phyloP scores from a whole-genome alignment of 2,797 vertebrate genomes.

The Syngnathus rostellatus region DNA sequence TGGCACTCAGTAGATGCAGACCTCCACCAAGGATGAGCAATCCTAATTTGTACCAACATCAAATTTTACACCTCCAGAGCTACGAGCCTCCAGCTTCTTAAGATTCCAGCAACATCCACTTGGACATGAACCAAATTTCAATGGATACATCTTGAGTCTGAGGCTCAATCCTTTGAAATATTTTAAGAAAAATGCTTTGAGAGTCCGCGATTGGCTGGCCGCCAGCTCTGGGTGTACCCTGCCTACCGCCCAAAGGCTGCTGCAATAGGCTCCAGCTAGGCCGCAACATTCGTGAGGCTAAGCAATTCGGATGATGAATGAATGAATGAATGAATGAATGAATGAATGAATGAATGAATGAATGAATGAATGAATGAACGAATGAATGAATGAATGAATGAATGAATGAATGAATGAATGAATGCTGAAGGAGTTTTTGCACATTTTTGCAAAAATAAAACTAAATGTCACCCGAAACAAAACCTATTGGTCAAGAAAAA shows the following conservation, averaged over 20 bases:
- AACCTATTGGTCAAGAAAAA: background rate
- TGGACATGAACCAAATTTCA: background rate
- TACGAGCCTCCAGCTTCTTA: background rate
- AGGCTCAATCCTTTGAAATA: background rate
- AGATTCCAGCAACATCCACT: background rate
- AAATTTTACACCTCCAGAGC: background rate
- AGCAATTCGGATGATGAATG: too few species aligned
- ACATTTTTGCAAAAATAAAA: background rate
- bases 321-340: too few species aligned
- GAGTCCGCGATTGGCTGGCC: background rate
- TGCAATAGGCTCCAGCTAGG: too few species aligned
- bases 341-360: too few species aligned
- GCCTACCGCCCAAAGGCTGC: too few species aligned
- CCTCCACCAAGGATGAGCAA: background rate
- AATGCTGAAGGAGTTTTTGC: background rate
- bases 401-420: too few species aligned
- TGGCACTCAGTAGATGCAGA: background rate
- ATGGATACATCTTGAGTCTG: background rate
- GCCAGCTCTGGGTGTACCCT: too few species aligned
- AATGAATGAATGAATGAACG: too few species aligned
- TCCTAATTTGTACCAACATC: slow-evolving; percentile 4
- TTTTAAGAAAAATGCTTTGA: background rate
- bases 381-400: too few species aligned
- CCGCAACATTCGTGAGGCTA: too few species aligned
- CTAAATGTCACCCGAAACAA: too few species aligned